Conservation (phyloP, 30 jellyfish, hydroid and myxozoan genomes). For the Clytia hemisphaerica region DNA sequence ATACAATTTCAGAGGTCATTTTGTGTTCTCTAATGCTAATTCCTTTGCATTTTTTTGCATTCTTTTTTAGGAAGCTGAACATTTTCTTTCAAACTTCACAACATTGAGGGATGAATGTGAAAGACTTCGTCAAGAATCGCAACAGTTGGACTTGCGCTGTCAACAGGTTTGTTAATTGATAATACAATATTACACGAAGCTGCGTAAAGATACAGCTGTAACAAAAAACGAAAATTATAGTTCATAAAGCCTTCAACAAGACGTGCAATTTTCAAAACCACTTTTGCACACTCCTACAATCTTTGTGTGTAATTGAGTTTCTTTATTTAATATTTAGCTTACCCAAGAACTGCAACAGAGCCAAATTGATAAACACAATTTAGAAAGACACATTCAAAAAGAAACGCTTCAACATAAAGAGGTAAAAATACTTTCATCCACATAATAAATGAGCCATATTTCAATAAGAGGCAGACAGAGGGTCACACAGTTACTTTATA, state of each 20-base stretch:
- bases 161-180: conserved; percentile 26
- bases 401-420: conserved; percentile 32
- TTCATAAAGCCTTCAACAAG: no score
- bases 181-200: neutral
- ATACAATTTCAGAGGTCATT: no score
- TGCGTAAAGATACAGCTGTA: neutral
- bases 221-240: neutral
- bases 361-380: conserved; percentile 23
- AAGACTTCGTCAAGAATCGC: conserved; percentile 17
- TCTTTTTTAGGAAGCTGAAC: conserved; percentile 41
- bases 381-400: conserved; percentile 29
- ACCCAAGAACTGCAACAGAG: conserved; percentile 20
- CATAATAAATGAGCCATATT: no score
- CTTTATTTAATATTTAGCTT: no score
- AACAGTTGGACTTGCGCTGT: conserved; percentile 14
- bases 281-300: no score
- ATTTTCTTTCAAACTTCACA: conserved; percentile 28
- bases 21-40: no score
- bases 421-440: neutral
- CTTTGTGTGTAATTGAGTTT: no score
- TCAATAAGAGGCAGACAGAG: no score
- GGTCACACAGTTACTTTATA: no score
- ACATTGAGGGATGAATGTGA: conserved; percentile 37
- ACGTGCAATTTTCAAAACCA: no score
- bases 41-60: no score